A percentile compares a stretch with the other conserved stretches of the same genome.
phyloP scores from a whole-genome alignment of 2,797 vertebrate species.

The Eutrigla gurnardus region DNA sequence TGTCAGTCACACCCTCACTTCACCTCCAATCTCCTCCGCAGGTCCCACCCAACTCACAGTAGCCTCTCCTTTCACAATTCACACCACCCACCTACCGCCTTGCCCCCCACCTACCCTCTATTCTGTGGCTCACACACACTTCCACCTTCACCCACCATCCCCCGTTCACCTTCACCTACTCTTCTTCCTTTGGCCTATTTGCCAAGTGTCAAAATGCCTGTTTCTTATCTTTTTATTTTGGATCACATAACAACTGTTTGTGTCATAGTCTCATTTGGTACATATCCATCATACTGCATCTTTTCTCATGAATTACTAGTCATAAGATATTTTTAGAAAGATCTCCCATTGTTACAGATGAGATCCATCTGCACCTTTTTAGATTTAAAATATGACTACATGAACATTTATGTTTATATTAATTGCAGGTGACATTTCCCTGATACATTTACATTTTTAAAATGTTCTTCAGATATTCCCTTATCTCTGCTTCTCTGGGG shows the following conservation, averaged over 20 bases:
- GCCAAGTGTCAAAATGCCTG: constrained; percentile 17
- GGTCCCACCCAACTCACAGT: constrained; percentile 68
- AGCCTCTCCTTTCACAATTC: constrained; percentile 62
- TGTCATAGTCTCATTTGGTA: background rate
- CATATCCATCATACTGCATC: background rate
- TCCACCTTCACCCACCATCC: constrained; percentile 33
- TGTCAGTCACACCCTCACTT: constrained; percentile 77
- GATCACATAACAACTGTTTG: background rate
- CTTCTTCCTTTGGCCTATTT: constrained; percentile 28
- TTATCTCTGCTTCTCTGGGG: background rate
- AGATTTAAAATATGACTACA: background rate
- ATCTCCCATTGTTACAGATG: background rate
- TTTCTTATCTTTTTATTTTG: background rate
- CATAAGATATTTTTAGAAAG: background rate
- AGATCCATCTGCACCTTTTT: background rate
- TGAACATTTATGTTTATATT: background rate
- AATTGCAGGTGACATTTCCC: background rate
- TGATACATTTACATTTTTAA: background rate
- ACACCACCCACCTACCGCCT: constrained; percentile 55
- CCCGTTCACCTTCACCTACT: constrained; percentile 28
- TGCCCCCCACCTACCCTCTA: constrained; percentile 54
- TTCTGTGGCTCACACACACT: constrained; percentile 45
- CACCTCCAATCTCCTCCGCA: constrained; percentile 60
- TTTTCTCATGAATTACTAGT: background rate
- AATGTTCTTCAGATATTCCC: background rate